phyloP scores from a whole-genome alignment of 2,113 vertebrate genomes.

The Hippocampus barbouri region DNA sequence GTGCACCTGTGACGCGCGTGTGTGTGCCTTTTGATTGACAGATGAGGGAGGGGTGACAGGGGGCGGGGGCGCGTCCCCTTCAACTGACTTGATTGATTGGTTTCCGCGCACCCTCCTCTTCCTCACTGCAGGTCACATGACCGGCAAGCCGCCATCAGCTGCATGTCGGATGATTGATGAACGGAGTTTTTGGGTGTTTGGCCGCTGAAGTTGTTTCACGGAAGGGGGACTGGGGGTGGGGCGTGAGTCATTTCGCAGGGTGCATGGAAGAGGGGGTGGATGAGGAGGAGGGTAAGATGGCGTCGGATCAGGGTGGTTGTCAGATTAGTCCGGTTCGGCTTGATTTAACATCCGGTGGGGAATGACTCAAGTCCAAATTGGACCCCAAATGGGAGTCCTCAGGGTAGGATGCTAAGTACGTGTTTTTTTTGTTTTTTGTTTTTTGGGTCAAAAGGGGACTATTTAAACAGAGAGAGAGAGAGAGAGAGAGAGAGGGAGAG shows the following conservation, averaged over 20 bases:
- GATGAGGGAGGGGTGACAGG: neutral
- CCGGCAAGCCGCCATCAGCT: neutral
- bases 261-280: neutral
- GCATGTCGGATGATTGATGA: neutral
- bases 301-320: neutral
- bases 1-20: conserved; percentile 5
- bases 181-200: neutral
- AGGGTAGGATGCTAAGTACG: neutral
- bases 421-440: neutral
- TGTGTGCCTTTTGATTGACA: conserved; percentile 8
- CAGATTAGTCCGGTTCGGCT: neutral
- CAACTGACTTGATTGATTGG: conserved; percentile 4
- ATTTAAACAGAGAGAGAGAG: no score
- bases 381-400: neutral
- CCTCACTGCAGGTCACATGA: neutral
- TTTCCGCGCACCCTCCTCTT: neutral
- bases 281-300: neutral
- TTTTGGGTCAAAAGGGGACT: neutral
- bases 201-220: neutral
- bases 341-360: neutral
- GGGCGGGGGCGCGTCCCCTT: neutral
- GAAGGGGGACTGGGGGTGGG: neutral
- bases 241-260: neutral
- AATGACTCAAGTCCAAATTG: neutral
- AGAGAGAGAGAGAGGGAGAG: no score